These are phyloP conservation scores for Epicampocera succincta DNA, from an alignment of 2,888 invertebrate genomes.

Conservation along the genomic window DNA sequence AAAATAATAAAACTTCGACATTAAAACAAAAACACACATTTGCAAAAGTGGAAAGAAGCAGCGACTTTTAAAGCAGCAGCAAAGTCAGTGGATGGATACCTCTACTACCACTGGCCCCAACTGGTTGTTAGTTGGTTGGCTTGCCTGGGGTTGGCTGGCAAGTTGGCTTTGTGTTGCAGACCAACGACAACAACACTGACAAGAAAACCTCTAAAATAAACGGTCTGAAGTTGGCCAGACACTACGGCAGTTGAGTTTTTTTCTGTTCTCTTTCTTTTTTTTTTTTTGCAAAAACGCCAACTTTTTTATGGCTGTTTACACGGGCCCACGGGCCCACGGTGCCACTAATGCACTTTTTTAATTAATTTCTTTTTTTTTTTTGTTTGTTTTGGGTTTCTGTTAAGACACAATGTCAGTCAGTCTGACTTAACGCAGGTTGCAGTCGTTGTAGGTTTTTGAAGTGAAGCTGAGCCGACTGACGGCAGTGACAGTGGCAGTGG, in stretches of 20 bases:
- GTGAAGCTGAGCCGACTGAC: constrained; percentile 4
- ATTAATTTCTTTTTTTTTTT: neutral
- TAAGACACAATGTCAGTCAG: constrained; percentile 35
- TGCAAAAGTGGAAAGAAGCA: constrained; percentile 33
- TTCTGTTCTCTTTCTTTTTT: no score
- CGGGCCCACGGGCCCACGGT: constrained; percentile 38
- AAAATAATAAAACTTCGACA: constrained; percentile 27
- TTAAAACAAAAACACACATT: constrained; percentile 27
- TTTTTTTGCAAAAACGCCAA: constrained; percentile 9
- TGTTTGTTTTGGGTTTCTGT: neutral
- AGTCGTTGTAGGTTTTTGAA: constrained; percentile 23
- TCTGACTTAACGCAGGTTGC: constrained; percentile 31
- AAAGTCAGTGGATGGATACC: neutral
- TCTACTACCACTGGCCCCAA: constrained; percentile 23
- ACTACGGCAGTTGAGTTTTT: constrained; percentile 54
- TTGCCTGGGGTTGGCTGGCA: constrained; percentile 15
- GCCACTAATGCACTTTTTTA: constrained; percentile 20
- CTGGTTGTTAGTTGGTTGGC: constrained; percentile 29
- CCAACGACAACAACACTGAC: constrained; percentile 28
- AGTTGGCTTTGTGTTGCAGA: constrained; percentile 52
- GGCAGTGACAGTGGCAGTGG: neutral
- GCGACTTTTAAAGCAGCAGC: constrained; percentile 27
- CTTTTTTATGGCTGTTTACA: constrained; percentile 33
- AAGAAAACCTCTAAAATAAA: constrained; percentile 3
- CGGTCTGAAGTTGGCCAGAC: constrained; percentile 65